Evolutionary conservation across 2,888 invertebrate species (phyloP), one percentile per base, ranked within the genome.

Genomic region (Dione juno): DNA sequence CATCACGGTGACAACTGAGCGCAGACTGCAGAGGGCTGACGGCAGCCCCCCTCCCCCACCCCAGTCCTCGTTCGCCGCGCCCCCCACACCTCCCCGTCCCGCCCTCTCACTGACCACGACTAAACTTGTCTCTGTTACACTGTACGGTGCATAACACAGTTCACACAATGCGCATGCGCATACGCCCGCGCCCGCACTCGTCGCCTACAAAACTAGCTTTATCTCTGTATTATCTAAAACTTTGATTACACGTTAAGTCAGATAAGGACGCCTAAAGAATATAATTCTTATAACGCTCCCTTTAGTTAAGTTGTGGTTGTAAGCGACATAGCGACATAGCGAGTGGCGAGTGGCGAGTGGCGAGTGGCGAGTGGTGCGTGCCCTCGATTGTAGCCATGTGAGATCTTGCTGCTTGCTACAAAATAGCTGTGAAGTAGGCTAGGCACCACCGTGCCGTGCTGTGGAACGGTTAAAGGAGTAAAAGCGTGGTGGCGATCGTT

Each of bases 1-100:
- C 90, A 91, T 91, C 78, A 77, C 86, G 85, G 67, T 77, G 76
- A 72, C 76, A 78, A 84, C 83, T 81, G 80, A 68, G 37, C 53
- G 66, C 75, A 45, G 73, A 57, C n/a, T n/a, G n/a, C n/a, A n/a
- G n/a, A n/a, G n/a, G n/a, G 37, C 13, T 65, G 54, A n/a, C 53
- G 52, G 41, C 35, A n/a, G 63, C 35, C 3, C 48, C 53, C 37
- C 43, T 48, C 45, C 3, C 14, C 6, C 16, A 11, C 64, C 41
- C 54, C 66, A 66, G 61, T 67, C 67, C 13, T 9, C 40, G 21
- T 19, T 1, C 35, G 50, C 72, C 45, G 48, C 61, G 43, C 73
- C 40, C 71, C 64, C 21, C 63, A 50, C 67, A 61, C 67, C 69
- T 16, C 73, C 52, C 61, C 66, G 65, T 70, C 66, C 66, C 66